Evolutionary conservation across 2,888 invertebrate genomes (phyloP), one percentile per base, ranked within the genome.

Genomic region (Lasioglossum leucozonium): DNA sequence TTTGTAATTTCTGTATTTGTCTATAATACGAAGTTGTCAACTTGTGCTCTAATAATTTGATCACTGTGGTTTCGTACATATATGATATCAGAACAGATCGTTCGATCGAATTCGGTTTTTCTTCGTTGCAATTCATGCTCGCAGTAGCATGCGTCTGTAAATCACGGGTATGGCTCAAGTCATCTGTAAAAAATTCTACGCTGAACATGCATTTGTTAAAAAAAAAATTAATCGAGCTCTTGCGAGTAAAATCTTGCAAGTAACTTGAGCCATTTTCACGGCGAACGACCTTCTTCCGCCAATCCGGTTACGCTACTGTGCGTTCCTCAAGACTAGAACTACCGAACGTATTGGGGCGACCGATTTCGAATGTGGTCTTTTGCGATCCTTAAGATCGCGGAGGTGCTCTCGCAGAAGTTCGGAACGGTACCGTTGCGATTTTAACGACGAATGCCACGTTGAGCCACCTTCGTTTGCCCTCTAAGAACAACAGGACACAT

Each of bases 301-400:
- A 77, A 67, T 75, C 40, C 71, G 71, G 34, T 81, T 77, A 83
- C 80, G 47, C 79, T 44, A 76, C 65, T 47, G 67, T 72, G 62
- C 58, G 58, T 62, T 58, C 75, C 55, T 58, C 37, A 22, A 22
- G 8, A 10, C 51, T 18, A 22, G 51, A 51, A 51, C 22, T 10
- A 8, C n/a, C 22, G 22, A 8, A 22, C 51, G 22, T 22, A n/a
- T 51, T 10, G 51, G 8, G n/a, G n/a, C 22, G 51, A 51, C 51
- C 51, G 51, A 51, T 51, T 51, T 22, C 51, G 22, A 22, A 5
- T 22, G 51, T 22, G 2, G n/a, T 22, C 2, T 22, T 22, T 2
- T 8, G 1, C 51, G 22, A 22, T 10, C 51, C 2, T 8, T 51
- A 8, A 51, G n/a, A 51, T 51, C 51, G 22, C 51, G n/a, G n/a